phyloP scores from a whole-genome alignment of 2,797 vertebrate genomes.

The Echiichthys vipera region DNA sequence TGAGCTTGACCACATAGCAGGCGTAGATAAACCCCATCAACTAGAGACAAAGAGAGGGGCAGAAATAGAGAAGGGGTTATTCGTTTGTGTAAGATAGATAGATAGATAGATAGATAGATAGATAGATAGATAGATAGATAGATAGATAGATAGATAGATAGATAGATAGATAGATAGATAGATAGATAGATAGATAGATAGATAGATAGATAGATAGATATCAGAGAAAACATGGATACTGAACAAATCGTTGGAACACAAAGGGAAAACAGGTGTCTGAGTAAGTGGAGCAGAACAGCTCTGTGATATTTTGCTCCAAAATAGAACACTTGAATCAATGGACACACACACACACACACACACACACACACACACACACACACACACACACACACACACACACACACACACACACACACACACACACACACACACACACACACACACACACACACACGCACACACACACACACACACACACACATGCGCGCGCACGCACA shows the following conservation, averaged over 20 bases:
- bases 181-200: constrained; percentile 16
- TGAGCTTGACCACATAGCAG: constrained; percentile 99
- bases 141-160: constrained; percentile 19
- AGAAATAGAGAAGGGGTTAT: constrained; percentile 28
- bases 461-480: constrained; percentile 17
- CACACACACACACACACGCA: constrained; percentile 16
- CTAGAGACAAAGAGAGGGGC: constrained; percentile 82
- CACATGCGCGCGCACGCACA: constrained; percentile 13
- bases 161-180: constrained; percentile 55
- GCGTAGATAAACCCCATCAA: constrained; percentile 98
- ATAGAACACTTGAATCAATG: constrained; percentile 59
- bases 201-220: constrained; percentile 52
- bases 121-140: constrained; percentile 46
- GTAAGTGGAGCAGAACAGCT: constrained; percentile 70
- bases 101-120: constrained; percentile 18
- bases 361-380: constrained; percentile 14
- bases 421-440: constrained; percentile 1
- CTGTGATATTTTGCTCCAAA: constrained; percentile 57
- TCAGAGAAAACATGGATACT: constrained; percentile 1
- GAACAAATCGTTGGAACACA: constrained; percentile 54
- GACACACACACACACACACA: constrained; percentile 20
- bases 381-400: constrained; percentile 20
- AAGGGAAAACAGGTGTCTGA: constrained; percentile 69
- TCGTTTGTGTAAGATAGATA: constrained; percentile 3
- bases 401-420: constrained; percentile 16